Evolutionary conservation across 2,113 vertebrate species (phyloP).

Genomic region (Xiphophorus hellerii): DNA sequence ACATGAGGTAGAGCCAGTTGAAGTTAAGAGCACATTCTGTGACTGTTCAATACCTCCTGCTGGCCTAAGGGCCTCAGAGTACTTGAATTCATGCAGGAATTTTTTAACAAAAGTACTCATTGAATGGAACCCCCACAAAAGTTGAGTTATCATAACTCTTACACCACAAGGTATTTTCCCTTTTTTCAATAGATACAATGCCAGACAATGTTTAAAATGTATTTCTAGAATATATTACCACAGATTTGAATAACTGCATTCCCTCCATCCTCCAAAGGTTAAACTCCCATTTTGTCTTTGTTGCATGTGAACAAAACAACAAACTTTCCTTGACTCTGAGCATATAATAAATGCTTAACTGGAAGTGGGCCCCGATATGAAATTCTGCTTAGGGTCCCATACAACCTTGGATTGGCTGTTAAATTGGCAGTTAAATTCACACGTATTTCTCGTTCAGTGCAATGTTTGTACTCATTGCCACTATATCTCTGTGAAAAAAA

Average conservation of each 20-base stretch:
- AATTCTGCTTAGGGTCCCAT: neutral
- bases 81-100: no score
- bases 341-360: neutral
- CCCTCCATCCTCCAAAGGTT: no score
- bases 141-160: no score
- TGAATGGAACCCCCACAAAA: no score
- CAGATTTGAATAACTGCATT: no score
- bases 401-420: neutral
- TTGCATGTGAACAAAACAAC: neutral
- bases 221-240: no score
- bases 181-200: neutral
- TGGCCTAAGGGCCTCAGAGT: no score
- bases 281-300: neutral
- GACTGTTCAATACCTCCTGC: no score
- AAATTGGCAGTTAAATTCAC: neutral
- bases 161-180: no score
- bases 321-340: neutral
- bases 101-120: no score
- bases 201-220: neutral
- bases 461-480: neutral
- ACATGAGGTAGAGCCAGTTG: neutral
- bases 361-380: neutral
- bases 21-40: no score
- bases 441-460: constrained; percentile 11
- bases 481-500: constrained; percentile 1